Percentiles rank a stretch among this genome's conserved stretches.
phyloP scores from a whole-genome alignment of 2,797 vertebrate genomes.

The Myioborus miniatus region DNA sequence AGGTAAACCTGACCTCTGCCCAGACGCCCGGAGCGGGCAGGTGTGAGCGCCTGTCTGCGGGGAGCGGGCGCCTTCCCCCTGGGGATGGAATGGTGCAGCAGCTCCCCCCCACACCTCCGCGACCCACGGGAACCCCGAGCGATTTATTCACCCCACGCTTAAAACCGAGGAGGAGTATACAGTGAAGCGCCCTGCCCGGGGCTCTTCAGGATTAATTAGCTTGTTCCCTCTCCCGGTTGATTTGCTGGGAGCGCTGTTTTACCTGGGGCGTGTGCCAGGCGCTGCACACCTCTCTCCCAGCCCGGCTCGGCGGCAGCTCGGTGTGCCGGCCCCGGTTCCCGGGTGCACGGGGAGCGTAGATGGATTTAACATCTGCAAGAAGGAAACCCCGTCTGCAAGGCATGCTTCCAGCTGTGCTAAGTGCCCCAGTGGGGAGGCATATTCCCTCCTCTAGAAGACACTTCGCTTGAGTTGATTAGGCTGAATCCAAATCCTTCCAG shows the following conservation, averaged over 20 bases:
- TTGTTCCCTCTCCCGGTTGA: not conserved
- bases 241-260: not conserved
- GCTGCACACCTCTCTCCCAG: not conserved
- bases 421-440: not conserved
- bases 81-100: not conserved
- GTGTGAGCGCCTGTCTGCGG: not conserved
- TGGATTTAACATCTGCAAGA: not conserved
- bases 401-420: not conserved
- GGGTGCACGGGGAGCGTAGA: not conserved
- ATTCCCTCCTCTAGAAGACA: not conserved
- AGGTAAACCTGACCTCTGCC: constrained; percentile 79
- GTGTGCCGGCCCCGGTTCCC: not conserved
- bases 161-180: not conserved
- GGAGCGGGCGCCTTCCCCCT: not conserved
- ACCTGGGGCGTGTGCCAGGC: not conserved
- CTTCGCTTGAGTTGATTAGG: not conserved
- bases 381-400: not conserved
- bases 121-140: not conserved
- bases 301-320: not conserved
- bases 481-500: not conserved
- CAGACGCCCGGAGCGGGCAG: not conserved
- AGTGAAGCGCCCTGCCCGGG: not conserved
- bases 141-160: not conserved
- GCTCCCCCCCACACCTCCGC: not conserved
- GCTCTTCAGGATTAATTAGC: not conserved